Evolutionary conservation across 1,140 invertebrate species (phyloP).

Genomic region (Conopomorpha cramerella): DNA sequence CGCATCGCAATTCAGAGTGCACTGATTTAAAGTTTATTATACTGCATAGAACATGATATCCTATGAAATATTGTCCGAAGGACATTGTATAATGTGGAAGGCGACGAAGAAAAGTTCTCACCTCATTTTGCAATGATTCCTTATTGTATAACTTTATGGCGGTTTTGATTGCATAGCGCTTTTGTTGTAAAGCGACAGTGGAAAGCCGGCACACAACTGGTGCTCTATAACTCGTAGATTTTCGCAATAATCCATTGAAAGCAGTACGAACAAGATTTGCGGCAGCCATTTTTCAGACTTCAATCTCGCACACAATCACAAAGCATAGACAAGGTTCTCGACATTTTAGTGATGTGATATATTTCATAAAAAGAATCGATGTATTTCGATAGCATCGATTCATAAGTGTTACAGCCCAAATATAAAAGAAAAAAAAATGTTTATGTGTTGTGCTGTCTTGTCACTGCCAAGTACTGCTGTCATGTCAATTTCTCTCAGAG

Average conservation of each 20-base stretch:
- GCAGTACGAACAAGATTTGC: constrained; percentile 43
- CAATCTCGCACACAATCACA: constrained; percentile 11
- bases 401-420: too few species aligned
- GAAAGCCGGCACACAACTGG: constrained; percentile 41
- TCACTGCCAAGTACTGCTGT: too few species aligned
- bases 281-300: constrained; percentile 48
- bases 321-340: constrained; percentile 15
- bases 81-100: constrained; percentile 19
- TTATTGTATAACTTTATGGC: constrained; percentile 23
- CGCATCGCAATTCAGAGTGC: too few species aligned
- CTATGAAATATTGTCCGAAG: too few species aligned
- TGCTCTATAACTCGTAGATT: constrained; percentile 30
- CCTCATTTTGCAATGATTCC: constrained; percentile 32
- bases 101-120: constrained; percentile 27
- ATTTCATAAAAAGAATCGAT: too few species aligned
- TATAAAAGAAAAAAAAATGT: too few species aligned
- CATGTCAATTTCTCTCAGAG: too few species aligned
- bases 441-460: too few species aligned
- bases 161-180: constrained; percentile 26
- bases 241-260: constrained; percentile 44
- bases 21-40: too few species aligned
- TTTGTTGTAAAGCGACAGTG: constrained; percentile 37
- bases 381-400: too few species aligned
- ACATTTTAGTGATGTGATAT: too few species aligned
- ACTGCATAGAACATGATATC: too few species aligned